Base-by-base conservation (phyloP, 2,113 vertebrate genomes). In the Notothenia coriiceps region DNA sequence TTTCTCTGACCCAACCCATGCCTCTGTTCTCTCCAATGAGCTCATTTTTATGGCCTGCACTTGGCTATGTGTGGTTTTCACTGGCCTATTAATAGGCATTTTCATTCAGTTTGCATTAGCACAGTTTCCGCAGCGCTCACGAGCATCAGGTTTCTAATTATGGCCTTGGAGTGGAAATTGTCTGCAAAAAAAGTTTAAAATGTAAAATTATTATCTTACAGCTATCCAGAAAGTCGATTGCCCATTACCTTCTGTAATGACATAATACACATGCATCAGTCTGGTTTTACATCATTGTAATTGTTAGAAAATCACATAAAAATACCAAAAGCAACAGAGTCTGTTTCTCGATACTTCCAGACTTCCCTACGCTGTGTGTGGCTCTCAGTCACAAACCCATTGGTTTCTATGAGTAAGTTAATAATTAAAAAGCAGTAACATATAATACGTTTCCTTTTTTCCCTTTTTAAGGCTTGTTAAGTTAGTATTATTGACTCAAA, bases 51-150 rank as follows among this genome's bases (percentile, higher is more conserved):
- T 67, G 67, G 64, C 56, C 33, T 74, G 6, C 15, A 79, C 15
- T 76, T 78, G 74, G 60, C 85, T 61, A 46, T 2, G 29, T 72
- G 50, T 74, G 55, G 44, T 65, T 85, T 88, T 85, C 10, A 33
- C 29, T 60, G 60, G 25, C 71, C 71, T 82, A 75, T 81, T 81
- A 81, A 81, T 86, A 84, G 64, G 15, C 40, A 10, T 79, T 82
- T 80, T 87, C 61, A 81, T 83, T 75, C 25, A 64, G 5, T 77
- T 72, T 25, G 69, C 63, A 83, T 88, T 84, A 86, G 82, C 47
- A 8, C 3, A 33, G 66, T 78, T 83, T 83, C 52, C 47, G 5
- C 65, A 54, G 74, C 2, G 8, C 62, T 70, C 20, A 46, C 15
- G 8, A 61, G 66, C 44, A 22, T 82, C 47, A 47, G 47, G 60